Conservation (phyloP, 1,140 invertebrate species). For the Drosophila navojoa region DNA sequence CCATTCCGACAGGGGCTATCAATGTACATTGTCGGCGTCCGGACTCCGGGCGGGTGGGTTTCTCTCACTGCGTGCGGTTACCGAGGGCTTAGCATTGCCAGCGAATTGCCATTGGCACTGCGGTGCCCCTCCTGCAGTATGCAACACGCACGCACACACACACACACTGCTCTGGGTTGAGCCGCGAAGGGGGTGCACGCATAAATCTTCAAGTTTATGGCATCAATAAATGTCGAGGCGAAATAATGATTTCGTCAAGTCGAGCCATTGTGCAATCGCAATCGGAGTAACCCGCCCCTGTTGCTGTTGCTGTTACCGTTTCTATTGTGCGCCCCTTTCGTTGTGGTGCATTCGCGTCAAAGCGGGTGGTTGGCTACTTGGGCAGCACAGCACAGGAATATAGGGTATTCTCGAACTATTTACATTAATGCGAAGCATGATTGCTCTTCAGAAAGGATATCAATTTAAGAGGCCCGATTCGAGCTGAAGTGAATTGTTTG, state of each 20-base stretch:
- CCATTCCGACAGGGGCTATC: conserved; percentile 49
- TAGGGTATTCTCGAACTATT: neutral
- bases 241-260: conserved; percentile 83
- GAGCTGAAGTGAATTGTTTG: neutral
- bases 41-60: conserved; percentile 52
- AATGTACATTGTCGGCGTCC: conserved; percentile 31
- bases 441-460: neutral
- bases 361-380: neutral
- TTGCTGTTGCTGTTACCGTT: conserved; percentile 10
- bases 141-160: neutral
- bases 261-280: conserved; percentile 62
- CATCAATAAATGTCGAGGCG: conserved; percentile 80
- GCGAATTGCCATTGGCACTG: conserved; percentile 19
- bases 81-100: neutral
- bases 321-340: conserved; percentile 18
- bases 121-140: conserved; percentile 20
- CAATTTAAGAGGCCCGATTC: no score
- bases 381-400: neutral
- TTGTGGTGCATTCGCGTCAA: conserved; percentile 29
- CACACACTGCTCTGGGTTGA: conserved; percentile 24
- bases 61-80: neutral
- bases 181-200: conserved; percentile 45
- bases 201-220: conserved; percentile 82
- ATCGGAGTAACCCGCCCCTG: conserved; percentile 44
- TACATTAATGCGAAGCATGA: neutral